A percentile compares a stretch with the other conserved stretches of the same genome.
These are phyloP conservation scores for Cerceris ruficornis DNA, from an alignment of 2,888 invertebrate genomes.

Conservation along the genomic window DNA sequence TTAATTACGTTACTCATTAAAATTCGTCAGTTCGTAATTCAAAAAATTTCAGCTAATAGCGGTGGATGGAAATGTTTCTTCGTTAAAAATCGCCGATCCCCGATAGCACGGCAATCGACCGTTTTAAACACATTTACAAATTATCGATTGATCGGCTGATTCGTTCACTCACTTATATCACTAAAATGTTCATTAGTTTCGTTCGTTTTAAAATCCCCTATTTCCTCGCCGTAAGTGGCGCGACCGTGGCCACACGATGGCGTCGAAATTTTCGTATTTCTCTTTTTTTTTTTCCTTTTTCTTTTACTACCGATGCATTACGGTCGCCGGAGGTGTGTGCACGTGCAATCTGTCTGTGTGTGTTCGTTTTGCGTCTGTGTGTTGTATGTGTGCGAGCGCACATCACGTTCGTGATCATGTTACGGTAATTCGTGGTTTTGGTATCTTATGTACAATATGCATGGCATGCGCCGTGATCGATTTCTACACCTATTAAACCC, in stretches of 20 bases:
- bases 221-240: constrained; percentile 35
- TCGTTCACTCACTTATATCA: constrained; percentile 68
- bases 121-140: constrained; percentile 70
- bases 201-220: constrained; percentile 58
- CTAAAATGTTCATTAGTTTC: constrained; percentile 56
- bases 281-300: neutral
- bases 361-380: too few species aligned
- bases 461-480: constrained; percentile 52
- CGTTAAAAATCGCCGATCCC: constrained; percentile 68
- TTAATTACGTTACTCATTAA: constrained; percentile 70
- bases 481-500: constrained; percentile 68
- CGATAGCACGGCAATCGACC: constrained; percentile 59
- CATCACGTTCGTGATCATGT: constrained; percentile 70
- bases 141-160: constrained; percentile 63
- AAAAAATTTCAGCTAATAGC: constrained; percentile 71
- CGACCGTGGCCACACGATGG: constrained; percentile 38
- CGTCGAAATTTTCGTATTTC: constrained; percentile 25
- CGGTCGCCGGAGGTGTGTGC: constrained; percentile 62
- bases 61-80: constrained; percentile 79
- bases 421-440: constrained; percentile 75
- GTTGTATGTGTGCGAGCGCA: constrained; percentile 63
- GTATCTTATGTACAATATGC: constrained; percentile 74
- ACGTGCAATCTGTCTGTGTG: constrained; percentile 55
- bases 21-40: constrained; percentile 70
- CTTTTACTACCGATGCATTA: constrained; percentile 12